These are phyloP conservation scores for Trochalopteron elliotii DNA, from an alignment of 2,113 vertebrate species.

Conservation along the genomic window DNA sequence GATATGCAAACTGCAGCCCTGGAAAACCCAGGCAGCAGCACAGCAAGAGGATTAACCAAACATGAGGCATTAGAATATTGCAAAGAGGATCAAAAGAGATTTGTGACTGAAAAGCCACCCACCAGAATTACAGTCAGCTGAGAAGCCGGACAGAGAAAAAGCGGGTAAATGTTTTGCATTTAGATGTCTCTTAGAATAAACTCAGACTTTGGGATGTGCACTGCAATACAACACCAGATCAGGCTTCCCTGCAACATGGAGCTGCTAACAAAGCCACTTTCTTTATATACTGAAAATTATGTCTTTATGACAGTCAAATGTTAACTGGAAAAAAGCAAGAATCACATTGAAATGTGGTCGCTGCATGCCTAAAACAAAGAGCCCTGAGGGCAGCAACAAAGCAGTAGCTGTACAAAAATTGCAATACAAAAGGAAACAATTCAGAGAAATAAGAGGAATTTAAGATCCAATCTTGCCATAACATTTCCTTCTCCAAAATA, in stretches of 20 bases:
- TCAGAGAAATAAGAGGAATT: background rate
- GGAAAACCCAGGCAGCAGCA: slow-evolving; percentile 5
- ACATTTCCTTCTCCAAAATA: background rate
- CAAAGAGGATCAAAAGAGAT: slow-evolving; percentile 67
- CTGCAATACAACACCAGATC: background rate
- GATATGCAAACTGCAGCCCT: background rate
- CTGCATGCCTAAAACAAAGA: background rate
- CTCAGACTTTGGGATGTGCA: background rate
- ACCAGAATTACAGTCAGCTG: slow-evolving; percentile 30
- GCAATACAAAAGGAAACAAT: background rate
- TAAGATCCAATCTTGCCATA: background rate
- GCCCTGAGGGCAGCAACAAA: background rate
- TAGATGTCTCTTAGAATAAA: background rate
- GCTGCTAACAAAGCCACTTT: background rate
- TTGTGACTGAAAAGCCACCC: slow-evolving; percentile 45
- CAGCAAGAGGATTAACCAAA: slow-evolving; percentile 38
- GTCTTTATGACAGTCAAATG: background rate
- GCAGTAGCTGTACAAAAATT: background rate
- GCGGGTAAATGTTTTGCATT: background rate
- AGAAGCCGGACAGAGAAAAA: background rate
- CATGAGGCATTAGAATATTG: slow-evolving; percentile 52
- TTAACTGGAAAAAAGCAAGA: background rate
- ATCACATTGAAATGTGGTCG: background rate
- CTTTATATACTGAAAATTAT: background rate
- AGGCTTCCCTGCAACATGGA: background rate